phyloP scores from a whole-genome alignment of 2,797 vertebrate genomes.

The Carcharodon carcharias region DNA sequence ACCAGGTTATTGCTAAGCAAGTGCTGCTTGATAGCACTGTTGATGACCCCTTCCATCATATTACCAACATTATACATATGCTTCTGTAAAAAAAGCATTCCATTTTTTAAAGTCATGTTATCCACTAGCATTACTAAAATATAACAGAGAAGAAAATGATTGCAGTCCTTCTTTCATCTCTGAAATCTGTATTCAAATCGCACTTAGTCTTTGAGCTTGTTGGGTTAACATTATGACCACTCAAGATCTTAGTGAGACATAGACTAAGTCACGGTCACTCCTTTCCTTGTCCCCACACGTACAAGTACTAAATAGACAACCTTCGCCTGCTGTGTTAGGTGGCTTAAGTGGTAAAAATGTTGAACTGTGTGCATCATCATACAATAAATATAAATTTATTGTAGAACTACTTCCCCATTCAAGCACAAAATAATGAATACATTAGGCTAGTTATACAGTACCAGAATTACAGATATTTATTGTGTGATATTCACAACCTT shows the following conservation, averaged over 20 bases:
- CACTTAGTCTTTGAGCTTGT: background rate
- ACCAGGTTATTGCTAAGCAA: no score
- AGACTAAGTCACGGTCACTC: background rate
- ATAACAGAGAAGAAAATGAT: no score
- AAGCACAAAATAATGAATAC: background rate
- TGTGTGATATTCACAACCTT: background rate
- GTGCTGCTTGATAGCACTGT: no score
- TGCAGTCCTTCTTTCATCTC: no score
- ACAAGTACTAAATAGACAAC: background rate
- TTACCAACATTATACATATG: no score
- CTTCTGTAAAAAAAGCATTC: no score
- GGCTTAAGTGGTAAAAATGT: background rate
- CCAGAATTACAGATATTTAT: background rate
- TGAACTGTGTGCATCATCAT: background rate
- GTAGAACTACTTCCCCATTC: background rate
- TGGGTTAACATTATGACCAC: background rate
- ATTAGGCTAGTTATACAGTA: background rate
- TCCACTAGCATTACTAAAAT: no score
- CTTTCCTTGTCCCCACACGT: background rate
- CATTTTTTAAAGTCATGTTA: no score
- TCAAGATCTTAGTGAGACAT: background rate
- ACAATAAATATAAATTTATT: background rate
- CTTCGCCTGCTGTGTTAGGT: background rate
- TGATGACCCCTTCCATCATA: no score
- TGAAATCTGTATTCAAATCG: no score